Conservation (phyloP, 2,888 invertebrate species). For the Prenolepis imparis region DNA sequence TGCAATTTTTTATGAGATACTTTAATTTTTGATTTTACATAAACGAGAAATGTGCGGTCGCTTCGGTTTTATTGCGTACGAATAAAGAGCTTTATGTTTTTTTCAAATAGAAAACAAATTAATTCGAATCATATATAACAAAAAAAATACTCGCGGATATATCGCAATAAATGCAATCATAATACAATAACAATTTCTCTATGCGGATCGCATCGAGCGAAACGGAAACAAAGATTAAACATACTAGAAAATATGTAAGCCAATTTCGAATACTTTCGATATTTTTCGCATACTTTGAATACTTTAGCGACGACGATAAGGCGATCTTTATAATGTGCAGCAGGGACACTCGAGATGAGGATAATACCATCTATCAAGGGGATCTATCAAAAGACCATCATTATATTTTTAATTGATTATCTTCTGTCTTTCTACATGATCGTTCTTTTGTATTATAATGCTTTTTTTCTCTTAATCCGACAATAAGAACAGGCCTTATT, state of each 20-base stretch:
- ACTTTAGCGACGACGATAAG: neutral
- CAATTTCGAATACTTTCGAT: slow-evolving; percentile 13
- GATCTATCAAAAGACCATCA: neutral
- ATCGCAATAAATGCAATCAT: slow-evolving; percentile 30
- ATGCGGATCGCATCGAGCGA: neutral
- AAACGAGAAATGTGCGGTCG: slow-evolving; percentile 24
- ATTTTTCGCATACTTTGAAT: neutral
- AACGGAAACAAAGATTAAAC: neutral
- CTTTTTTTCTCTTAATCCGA: neutral
- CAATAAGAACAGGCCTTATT: neutral
- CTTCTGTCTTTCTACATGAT: neutral
- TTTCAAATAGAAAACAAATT: slow-evolving; percentile 37
- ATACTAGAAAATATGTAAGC: slow-evolving; percentile 15
- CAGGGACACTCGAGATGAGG: neutral
- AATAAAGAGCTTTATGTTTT: slow-evolving; percentile 26
- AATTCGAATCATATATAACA: slow-evolving; percentile 16
- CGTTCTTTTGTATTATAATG: neutral
- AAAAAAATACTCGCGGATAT: slow-evolving; percentile 24
- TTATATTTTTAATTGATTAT: slow-evolving; percentile 33
- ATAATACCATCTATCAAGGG: neutral
- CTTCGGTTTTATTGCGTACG: slow-evolving; percentile 14
- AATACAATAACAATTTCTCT: slow-evolving; percentile 39
- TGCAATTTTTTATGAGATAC: slow-evolving; percentile 47
- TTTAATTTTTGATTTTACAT: slow-evolving; percentile 39
- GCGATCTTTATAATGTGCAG: neutral